Conservation (phyloP, 2,888 invertebrate genomes). For the Xestia rhomboidea region DNA sequence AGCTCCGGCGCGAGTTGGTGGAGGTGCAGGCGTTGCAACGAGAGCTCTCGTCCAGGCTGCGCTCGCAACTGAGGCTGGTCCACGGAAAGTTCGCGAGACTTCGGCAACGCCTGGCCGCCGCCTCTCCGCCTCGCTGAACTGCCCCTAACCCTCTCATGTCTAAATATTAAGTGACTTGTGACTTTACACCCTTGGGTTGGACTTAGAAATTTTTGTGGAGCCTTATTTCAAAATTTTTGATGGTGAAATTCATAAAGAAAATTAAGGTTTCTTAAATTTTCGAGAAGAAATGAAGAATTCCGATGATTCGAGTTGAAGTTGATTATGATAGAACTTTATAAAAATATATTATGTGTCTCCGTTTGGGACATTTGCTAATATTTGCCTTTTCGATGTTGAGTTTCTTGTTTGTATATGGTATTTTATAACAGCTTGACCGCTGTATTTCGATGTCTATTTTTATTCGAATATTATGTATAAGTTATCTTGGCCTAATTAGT, state of each 20-base stretch:
- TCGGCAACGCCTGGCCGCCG: slow-evolving; percentile 92
- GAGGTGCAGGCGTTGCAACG: slow-evolving; percentile 95
- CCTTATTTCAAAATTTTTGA: slow-evolving; percentile 33
- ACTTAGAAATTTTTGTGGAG: slow-evolving; percentile 42
- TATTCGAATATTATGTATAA: slow-evolving; percentile 43
- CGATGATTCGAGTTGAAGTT: slow-evolving; percentile 14
- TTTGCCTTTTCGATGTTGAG: slow-evolving; percentile 50
- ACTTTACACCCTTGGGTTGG: slow-evolving; percentile 44
- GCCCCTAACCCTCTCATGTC: slow-evolving; percentile 55
- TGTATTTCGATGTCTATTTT: slow-evolving; percentile 55
- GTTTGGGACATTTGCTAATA: slow-evolving; percentile 36
- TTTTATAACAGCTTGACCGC: slow-evolving; percentile 44
- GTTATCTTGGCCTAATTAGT: slow-evolving; percentile 57
- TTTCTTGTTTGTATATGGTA: slow-evolving; percentile 45
- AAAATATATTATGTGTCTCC: slow-evolving; percentile 28
- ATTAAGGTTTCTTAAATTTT: slow-evolving; percentile 12
- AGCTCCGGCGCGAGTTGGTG: slow-evolving; percentile 94
- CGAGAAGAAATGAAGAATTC: slow-evolving; percentile 20
- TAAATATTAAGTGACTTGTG: slow-evolving; percentile 40
- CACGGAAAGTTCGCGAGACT: slow-evolving; percentile 94
- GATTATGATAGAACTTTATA: slow-evolving; percentile 39
- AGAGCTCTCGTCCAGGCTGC: slow-evolving; percentile 94
- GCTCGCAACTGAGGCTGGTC: slow-evolving; percentile 93
- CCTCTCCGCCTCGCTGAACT: slow-evolving; percentile 80
- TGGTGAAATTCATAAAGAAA: slow-evolving; percentile 11